Evolutionary conservation across 2,888 invertebrate genomes (phyloP), one percentile per base, ranked within the genome.

Genomic region (Andrena camellia): DNA sequence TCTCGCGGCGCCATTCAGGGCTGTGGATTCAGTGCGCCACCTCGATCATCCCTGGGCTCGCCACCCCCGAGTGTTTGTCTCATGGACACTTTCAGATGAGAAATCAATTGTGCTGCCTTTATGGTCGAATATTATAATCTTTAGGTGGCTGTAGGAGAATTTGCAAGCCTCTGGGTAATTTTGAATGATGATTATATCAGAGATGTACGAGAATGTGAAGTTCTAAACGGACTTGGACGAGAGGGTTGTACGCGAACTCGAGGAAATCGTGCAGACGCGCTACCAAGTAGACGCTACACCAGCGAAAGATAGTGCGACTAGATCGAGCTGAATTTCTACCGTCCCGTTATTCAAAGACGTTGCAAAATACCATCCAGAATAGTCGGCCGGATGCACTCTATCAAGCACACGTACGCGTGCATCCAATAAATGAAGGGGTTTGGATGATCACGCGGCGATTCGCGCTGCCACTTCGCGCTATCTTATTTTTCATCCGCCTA

Each of bases 401-500:
- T 70, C 60, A 63, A 31, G 7, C 48, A 20, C 8, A 35, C 10
- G 64, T 23, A 33, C 57, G 42, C 26, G 7, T n/a, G 29, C 33
- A 35, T 29, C 26, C 35, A 60, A 66, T 59, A 66, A 70, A 69
- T 48, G 29, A 42, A 6, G 13, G n/a, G 13, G 50, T 26, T 23
- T 26, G 52, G 75, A 78, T 67, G 70, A 62, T 73, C 63, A 42
- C 48, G 31, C 52, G 13, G 50, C 57, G 50, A 64, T 69, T 73
- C 66, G 42, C 62, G 66, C 75, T 71, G 60, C 33, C 67, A 31
- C 74, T 63, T 77, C 59, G 54, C 23, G 62, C 71, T 68, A 64
- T 74, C 74, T 68, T 35, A 63, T 68, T 78, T 79, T 79, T 83
- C 59, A 78, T 82, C 73, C 29, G 48, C 52, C 74, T 86, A 81